A percentile compares a stretch with the other conserved stretches of the same genome.
Evolutionary conservation across 2,113 vertebrate species (phyloP).

Genomic region (Xiphophorus maculatus): DNA sequence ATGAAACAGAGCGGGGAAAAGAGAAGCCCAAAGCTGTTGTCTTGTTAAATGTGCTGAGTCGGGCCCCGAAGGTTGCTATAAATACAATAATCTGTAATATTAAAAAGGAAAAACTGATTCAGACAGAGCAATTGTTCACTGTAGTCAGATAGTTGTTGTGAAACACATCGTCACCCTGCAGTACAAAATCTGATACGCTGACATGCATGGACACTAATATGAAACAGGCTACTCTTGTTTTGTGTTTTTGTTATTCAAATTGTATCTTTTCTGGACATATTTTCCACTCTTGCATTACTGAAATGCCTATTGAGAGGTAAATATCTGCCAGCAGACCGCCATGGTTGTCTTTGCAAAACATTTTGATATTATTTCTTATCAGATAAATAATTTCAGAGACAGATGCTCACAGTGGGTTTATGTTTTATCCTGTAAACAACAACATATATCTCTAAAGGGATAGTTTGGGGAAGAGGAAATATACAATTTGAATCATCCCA

Average conservation of each 20-base stretch:
- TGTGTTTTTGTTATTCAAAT: constrained; percentile 1
- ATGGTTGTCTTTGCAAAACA: not conserved
- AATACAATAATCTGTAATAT: not conserved
- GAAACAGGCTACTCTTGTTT: not conserved
- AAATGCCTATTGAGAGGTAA: not conserved
- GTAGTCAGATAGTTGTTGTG: not conserved
- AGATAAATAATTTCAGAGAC: not conserved
- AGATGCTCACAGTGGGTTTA: not conserved
- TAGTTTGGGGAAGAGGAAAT: too few relatives aligned
- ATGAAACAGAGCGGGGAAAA: constrained; percentile 9
- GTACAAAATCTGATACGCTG: not conserved
- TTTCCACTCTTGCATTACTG: not conserved
- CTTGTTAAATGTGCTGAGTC: not conserved
- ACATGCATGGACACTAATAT: not conserved
- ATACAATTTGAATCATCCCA: too few relatives aligned
- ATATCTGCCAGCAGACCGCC: not conserved
- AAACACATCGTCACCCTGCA: not conserved
- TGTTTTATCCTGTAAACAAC: too few relatives aligned
- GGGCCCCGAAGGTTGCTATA: not conserved
- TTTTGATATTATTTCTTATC: not conserved
- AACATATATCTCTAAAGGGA: too few relatives aligned
- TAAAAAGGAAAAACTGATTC: not conserved
- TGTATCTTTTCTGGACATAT: not conserved
- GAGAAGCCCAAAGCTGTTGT: not conserved
- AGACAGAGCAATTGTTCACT: not conserved